Evolutionary conservation across 2,113 vertebrate species (phyloP).

Genomic region (Scolopax mira): DNA sequence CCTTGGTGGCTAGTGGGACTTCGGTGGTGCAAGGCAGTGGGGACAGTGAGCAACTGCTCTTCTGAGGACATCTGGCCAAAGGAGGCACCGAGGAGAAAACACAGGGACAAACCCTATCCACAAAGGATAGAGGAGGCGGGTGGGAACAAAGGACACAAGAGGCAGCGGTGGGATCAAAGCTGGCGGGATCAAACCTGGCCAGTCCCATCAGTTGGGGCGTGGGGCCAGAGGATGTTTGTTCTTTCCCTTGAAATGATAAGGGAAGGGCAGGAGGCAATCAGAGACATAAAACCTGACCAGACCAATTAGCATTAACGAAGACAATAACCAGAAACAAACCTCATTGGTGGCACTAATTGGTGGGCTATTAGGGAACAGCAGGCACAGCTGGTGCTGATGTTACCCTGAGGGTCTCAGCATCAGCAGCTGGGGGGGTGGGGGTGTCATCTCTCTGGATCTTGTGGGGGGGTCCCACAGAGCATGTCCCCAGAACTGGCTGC

Average conservation of each 20-base stretch:
- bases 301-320: background rate
- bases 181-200: background rate
- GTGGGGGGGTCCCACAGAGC: background rate
- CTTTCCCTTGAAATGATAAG: background rate
- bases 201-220: fast-evolving
- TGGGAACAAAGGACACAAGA: no score
- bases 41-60: background rate
- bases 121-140: no score
- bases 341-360: background rate
- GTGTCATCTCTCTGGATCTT: background rate
- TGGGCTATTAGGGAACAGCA: background rate
- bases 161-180: background rate
- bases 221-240: background rate
- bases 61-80: background rate
- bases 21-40: fast-evolving
- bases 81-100: background rate
- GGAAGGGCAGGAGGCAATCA: background rate
- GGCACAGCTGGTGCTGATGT: background rate
- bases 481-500: background rate
- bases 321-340: background rate
- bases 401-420: background rate
- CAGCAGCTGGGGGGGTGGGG: background rate
- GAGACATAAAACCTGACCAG: background rate
- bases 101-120: background rate
- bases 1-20: no score